Conservation (phyloP, 30 jellyfish, hydroid and myxozoan species). For the Pelagia noctiluca region DNA sequence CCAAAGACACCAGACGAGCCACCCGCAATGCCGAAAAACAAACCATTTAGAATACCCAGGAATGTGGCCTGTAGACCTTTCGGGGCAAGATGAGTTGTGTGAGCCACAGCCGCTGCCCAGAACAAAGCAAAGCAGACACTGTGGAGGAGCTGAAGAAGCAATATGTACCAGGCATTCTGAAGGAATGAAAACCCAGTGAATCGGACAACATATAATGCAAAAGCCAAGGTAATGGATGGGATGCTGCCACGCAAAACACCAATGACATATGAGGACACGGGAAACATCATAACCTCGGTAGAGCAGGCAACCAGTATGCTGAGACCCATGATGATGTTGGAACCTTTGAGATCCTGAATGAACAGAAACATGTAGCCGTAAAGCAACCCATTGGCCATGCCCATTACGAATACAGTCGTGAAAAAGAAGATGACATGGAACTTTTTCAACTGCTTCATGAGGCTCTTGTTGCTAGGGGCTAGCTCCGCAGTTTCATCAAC, state of each 20-base stretch:
- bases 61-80: constrained; percentile 67
- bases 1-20: constrained; percentile 69
- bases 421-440: constrained; percentile 67
- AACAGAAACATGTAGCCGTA: constrained; percentile 69
- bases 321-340: constrained; percentile 83
- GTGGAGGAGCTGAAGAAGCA: constrained; percentile 76
- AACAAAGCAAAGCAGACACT: constrained; percentile 78
- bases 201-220: constrained; percentile 57
- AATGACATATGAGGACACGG: constrained; percentile 59
- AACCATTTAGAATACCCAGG: constrained; percentile 65
- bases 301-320: constrained; percentile 77
- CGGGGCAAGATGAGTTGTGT: constrained; percentile 55
- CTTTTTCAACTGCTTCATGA: constrained; percentile 57
- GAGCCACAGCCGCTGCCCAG: constrained; percentile 78
- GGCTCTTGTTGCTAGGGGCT: constrained; percentile 33
- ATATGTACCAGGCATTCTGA: constrained; percentile 71
- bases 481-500: constrained; percentile 28
- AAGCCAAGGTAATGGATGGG: constrained; percentile 52
- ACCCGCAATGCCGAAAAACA: constrained; percentile 73
- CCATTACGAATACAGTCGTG: constrained; percentile 63
- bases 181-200: constrained; percentile 58
- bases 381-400: constrained; percentile 74
- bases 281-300: constrained; percentile 72
- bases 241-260: constrained; percentile 66
- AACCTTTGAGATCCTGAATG: constrained; percentile 69